A percentile compares a stretch with the other conserved stretches of the same genome.
phyloP scores from a whole-genome alignment of 1,140 invertebrate species.

The Drosophila sp. region DNA sequence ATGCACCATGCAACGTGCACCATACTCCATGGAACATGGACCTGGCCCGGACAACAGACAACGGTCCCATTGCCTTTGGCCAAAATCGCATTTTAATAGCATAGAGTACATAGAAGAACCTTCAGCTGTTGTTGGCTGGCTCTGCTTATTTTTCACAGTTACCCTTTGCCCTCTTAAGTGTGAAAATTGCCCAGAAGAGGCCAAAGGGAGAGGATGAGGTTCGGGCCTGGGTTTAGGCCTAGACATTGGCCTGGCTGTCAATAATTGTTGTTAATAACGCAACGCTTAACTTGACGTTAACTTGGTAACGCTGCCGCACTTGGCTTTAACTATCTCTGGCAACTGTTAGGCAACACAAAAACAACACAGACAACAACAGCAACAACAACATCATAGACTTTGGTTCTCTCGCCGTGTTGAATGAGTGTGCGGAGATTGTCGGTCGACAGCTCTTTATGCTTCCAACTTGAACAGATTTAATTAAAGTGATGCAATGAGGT shows the following conservation, averaged over 20 bases:
- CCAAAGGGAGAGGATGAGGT: background rate
- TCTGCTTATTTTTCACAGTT: conserved; percentile 52
- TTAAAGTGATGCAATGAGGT: conserved; percentile 42
- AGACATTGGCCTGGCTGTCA: conserved; percentile 42
- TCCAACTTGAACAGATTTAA: conserved; percentile 50
- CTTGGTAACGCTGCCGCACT: conserved; percentile 47
- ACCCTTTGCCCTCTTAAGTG: conserved; percentile 76
- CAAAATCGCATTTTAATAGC: conserved; percentile 73
- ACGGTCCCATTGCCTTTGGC: conserved; percentile 12
- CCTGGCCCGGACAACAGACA: background rate
- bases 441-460: conserved; percentile 27
- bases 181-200: conserved; percentile 61
- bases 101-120: conserved; percentile 1
- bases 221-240: background rate
- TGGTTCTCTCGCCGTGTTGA: background rate
- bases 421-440: conserved; percentile 4
- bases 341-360: background rate
- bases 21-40: background rate
- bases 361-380: conserved; percentile 8
- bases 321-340: background rate
- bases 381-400: conserved; percentile 3
- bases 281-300: conserved; percentile 57
- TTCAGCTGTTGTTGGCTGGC: conserved; percentile 10
- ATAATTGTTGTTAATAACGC: conserved; percentile 64
- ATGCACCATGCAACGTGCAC: background rate